A percentile compares a stretch with the other conserved stretches of the same genome.
These are phyloP conservation scores for Sebastes itinus DNA, from an alignment of 2,797 vertebrate genomes.

Conservation along the genomic window DNA sequence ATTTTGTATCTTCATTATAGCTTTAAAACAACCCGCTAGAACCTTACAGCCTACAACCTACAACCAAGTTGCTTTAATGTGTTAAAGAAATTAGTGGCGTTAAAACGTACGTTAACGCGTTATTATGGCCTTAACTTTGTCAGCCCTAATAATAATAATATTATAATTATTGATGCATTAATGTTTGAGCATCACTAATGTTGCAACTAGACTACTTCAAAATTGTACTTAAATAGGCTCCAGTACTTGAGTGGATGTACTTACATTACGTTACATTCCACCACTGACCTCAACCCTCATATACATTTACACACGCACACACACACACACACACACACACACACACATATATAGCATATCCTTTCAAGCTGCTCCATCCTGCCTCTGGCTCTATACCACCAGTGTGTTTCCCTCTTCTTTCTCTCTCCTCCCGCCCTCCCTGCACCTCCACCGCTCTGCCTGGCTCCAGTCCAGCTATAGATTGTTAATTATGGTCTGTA, in stretches of 20 bases:
- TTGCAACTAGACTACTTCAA: not conserved
- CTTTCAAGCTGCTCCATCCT: slow-evolving; percentile 36
- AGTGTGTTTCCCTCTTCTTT: slow-evolving; percentile 25
- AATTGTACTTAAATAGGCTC: not conserved
- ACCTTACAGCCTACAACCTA: not conserved
- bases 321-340: slow-evolving; percentile 3
- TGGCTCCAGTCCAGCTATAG: slow-evolving; percentile 78
- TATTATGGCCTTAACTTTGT: not conserved
- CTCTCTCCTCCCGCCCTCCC: slow-evolving; percentile 17
- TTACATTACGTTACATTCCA: not conserved
- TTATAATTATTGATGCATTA: not conserved
- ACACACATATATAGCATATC: slow-evolving; percentile 3
- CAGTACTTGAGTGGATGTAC: not conserved
- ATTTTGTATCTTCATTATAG: not conserved
- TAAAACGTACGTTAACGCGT: not conserved
- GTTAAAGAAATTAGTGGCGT: not conserved
- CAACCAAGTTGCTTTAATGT: not conserved
- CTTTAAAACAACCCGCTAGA: not conserved
- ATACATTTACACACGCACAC: not conserved
- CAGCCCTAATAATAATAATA: no score
- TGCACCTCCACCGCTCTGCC: slow-evolving; percentile 44
- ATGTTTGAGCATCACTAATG: not conserved
- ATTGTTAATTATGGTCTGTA: slow-evolving; percentile 79
- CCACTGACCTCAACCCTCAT: not conserved
- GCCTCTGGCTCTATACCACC: slow-evolving; percentile 54